A percentile compares a stretch with the other conserved stretches of the same genome.
Conservation (phyloP, 35 echinoderm and acorn worm species). For the Hemicentrotus pulcherrimus region DNA sequence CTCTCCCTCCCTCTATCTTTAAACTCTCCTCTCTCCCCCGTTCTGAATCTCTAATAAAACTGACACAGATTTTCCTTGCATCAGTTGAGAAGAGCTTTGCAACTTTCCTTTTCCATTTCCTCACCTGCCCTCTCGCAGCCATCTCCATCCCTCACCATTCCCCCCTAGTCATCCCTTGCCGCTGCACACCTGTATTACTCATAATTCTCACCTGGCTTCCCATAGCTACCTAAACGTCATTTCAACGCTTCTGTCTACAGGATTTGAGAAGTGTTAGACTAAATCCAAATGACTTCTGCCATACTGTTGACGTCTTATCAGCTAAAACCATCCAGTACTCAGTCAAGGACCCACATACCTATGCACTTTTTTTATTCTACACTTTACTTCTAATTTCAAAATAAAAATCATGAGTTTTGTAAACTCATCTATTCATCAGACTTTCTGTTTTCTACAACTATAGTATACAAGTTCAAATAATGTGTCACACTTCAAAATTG, state of each 20-base stretch:
- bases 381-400: neutral
- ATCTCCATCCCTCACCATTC: neutral
- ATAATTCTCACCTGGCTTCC: slow-evolving; percentile 44
- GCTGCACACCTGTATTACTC: slow-evolving; percentile 42
- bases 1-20: neutral
- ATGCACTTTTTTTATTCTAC: slow-evolving; percentile 26
- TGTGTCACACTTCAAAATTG: neutral
- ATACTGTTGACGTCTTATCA: slow-evolving; percentile 23
- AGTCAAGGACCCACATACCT: neutral
- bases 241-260: neutral
- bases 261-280: slow-evolving; percentile 35
- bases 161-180: slow-evolving; percentile 23
- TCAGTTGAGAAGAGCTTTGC: neutral
- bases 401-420: neutral
- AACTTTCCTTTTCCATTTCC: neutral
- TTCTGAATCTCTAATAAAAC: neutral
- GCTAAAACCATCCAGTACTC: neutral
- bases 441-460: neutral
- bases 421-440: neutral
- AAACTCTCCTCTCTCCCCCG: neutral
- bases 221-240: neutral
- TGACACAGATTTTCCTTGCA: neutral
- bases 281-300: slow-evolving; percentile 42
- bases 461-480: neutral
- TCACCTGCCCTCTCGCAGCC: neutral